phyloP scores from a whole-genome alignment of 2,113 vertebrate species.

The Lagopus leucura region DNA sequence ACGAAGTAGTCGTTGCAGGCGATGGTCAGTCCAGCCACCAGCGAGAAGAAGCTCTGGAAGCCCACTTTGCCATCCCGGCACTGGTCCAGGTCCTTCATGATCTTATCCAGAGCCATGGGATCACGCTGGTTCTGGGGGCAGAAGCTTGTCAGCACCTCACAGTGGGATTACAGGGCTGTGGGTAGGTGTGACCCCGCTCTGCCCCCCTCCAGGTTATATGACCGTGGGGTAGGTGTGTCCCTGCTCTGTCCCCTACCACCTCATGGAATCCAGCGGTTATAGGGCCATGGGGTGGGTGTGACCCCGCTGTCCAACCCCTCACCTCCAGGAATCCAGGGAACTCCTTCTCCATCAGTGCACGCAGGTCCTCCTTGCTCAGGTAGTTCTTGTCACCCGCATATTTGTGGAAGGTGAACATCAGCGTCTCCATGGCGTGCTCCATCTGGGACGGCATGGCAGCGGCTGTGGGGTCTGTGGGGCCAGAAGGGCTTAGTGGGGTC shows the following conservation, averaged over 20 bases:
- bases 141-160: no score
- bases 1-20: constrained; percentile 82
- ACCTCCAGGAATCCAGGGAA: constrained; percentile 58
- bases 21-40: constrained; percentile 79
- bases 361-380: constrained; percentile 76
- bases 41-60: constrained; percentile 79
- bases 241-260: no score
- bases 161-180: no score
- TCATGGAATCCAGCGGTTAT: no score
- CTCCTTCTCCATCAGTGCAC: constrained; percentile 76
- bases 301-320: no score
- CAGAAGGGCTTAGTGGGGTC: not conserved
- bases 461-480: not conserved
- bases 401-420: constrained; percentile 80
- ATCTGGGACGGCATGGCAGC: constrained; percentile 74
- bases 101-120: constrained; percentile 76
- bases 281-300: no score
- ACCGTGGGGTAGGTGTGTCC: no score
- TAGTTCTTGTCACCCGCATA: constrained; percentile 78
- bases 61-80: constrained; percentile 74
- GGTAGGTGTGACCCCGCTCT: no score
- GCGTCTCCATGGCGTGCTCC: constrained; percentile 79
- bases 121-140: constrained; percentile 75
- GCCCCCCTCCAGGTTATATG: no score
- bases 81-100: constrained; percentile 80